Evolutionary conservation across 2,888 invertebrate genomes (phyloP).

Genomic region (Drosophila melanocephala): DNA sequence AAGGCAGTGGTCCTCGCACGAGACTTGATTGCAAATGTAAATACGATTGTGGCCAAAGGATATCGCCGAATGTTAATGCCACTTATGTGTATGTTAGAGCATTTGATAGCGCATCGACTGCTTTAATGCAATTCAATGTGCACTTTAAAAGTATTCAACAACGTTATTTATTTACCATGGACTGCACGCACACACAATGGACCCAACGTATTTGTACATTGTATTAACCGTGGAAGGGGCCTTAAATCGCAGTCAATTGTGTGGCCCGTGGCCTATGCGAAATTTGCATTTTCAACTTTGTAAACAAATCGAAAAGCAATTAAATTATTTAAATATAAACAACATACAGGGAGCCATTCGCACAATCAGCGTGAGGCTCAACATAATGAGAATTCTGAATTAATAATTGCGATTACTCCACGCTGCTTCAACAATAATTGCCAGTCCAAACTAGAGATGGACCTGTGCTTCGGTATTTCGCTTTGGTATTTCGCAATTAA

Average conservation of each 20-base stretch:
- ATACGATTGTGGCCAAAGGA: constrained; percentile 53
- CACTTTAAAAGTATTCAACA: constrained; percentile 36
- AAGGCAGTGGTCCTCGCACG: constrained; percentile 38
- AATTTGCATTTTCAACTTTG: constrained; percentile 77
- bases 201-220: constrained; percentile 13
- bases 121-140: constrained; percentile 39
- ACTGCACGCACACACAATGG: constrained; percentile 13
- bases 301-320: constrained; percentile 81
- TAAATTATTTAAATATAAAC: constrained; percentile 81
- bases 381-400: constrained; percentile 76
- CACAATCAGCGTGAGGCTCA: constrained; percentile 54
- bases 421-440: constrained; percentile 24
- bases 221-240: constrained; percentile 49
- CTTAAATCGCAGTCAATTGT: constrained; percentile 79
- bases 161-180: constrained; percentile 40
- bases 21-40: constrained; percentile 69
- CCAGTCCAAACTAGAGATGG: constrained; percentile 42
- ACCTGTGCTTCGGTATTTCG: neutral
- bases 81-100: neutral
- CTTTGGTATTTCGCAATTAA: neutral
- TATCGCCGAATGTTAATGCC: constrained; percentile 16
- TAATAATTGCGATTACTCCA: constrained; percentile 68
- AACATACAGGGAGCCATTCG: constrained; percentile 57
- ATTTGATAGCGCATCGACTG: constrained; percentile 6
- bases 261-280: constrained; percentile 65